These are phyloP conservation scores for Toxostoma redivivum DNA, from an alignment of 2,113 vertebrate genomes.

Conservation along the genomic window DNA sequence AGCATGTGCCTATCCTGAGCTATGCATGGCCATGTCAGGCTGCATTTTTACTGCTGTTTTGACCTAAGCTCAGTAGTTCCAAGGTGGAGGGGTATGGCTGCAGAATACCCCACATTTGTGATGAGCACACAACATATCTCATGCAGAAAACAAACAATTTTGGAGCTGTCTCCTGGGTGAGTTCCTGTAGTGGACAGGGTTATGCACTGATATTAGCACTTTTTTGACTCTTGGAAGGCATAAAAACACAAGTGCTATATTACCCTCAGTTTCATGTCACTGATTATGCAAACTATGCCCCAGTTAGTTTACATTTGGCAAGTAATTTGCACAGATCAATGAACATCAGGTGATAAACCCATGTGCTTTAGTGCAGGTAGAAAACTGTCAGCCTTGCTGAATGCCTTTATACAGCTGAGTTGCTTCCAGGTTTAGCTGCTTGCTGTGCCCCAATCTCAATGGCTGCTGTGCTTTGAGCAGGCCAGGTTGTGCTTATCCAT, in stretches of 20 bases:
- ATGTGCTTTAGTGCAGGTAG: background rate
- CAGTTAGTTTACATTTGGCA: background rate
- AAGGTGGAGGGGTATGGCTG: background rate
- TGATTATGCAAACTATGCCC: background rate
- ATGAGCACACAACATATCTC: background rate
- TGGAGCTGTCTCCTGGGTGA: background rate
- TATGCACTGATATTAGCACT: background rate
- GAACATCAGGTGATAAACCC: background rate
- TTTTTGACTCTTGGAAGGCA: background rate
- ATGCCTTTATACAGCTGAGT: background rate
- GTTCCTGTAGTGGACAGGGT: background rate
- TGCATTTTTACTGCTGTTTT: background rate
- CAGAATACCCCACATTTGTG: background rate
- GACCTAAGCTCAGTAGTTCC: background rate
- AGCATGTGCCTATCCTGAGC: background rate
- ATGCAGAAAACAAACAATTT: background rate
- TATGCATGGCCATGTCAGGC: background rate
- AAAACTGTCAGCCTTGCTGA: background rate
- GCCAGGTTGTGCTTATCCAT: background rate
- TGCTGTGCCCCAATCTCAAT: accelerated
- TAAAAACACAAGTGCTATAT: background rate
- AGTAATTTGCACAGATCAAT: background rate
- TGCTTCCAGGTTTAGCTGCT: background rate
- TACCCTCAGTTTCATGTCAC: background rate
- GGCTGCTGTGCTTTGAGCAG: background rate